Evolutionary conservation across 1,140 invertebrate species (phyloP).

Genomic region (Aethina tumida): DNA sequence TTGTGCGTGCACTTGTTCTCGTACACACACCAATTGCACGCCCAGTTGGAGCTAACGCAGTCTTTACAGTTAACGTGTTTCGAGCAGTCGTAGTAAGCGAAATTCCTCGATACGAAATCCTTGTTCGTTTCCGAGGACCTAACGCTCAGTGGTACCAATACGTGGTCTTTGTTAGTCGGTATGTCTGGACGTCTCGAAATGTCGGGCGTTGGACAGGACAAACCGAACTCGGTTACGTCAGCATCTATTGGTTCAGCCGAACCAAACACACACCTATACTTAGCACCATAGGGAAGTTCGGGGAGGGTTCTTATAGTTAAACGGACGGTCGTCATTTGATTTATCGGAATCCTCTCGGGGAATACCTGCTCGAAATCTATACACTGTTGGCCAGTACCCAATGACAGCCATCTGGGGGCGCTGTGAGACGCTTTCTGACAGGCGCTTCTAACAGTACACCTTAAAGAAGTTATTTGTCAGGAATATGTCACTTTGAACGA

Average conservation of each 20-base stretch:
- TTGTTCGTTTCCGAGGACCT: constrained; percentile 89
- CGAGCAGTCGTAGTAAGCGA: constrained; percentile 91
- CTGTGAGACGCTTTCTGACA: constrained; percentile 84
- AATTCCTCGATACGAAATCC: constrained; percentile 87
- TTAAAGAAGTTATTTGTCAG: constrained; percentile 32
- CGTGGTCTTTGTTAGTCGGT: constrained; percentile 72
- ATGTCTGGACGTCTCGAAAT: constrained; percentile 69
- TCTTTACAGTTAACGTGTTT: constrained; percentile 75
- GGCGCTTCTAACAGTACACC: constrained; percentile 76
- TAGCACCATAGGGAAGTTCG: constrained; percentile 76
- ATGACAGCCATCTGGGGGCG: constrained; percentile 83
- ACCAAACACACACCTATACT: constrained; percentile 91
- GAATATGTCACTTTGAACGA: constrained; percentile 1
- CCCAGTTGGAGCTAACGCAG: constrained; percentile 82
- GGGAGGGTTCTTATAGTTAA: constrained; percentile 83
- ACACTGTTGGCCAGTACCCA: constrained; percentile 86
- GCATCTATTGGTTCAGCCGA: constrained; percentile 79
- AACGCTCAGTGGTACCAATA: constrained; percentile 84
- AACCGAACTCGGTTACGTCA: constrained; percentile 63
- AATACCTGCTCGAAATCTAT: constrained; percentile 91
- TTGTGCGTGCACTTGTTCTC: constrained; percentile 91
- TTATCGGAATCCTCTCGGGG: constrained; percentile 82
- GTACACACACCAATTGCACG: constrained; percentile 93
- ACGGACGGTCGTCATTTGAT: constrained; percentile 73
- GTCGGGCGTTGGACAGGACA: constrained; percentile 78